These are phyloP conservation scores for Rhinolophus ferrumequinum DNA, from an alignment of 2,113 vertebrate species.

Conservation along the genomic window DNA sequence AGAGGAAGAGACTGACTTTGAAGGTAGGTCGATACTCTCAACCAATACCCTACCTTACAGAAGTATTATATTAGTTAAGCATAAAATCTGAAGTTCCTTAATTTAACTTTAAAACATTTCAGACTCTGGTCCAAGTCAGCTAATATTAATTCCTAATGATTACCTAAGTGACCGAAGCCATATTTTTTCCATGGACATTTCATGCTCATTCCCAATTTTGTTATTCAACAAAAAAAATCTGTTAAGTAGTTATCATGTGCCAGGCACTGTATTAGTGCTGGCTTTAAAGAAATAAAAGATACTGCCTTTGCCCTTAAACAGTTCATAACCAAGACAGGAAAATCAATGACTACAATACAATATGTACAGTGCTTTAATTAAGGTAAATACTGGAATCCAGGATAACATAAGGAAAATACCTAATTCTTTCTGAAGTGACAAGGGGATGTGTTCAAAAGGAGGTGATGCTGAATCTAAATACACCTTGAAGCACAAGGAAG, in stretches of 20 bases:
- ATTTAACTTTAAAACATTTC: constrained; percentile 6
- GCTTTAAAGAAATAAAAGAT: not conserved
- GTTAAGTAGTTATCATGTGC: not conserved
- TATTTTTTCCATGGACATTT: constrained; percentile 16
- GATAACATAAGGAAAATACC: not conserved
- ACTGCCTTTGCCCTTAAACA: not conserved
- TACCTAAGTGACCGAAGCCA: not conserved
- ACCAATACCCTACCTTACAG: not conserved
- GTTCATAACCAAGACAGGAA: not conserved
- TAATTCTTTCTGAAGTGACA: not conserved
- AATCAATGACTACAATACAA: not conserved
- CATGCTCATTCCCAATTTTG: not conserved
- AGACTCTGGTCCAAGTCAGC: not conserved
- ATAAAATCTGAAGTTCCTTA: constrained; percentile 8
- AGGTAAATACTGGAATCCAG: not conserved
- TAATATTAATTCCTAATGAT: constrained; percentile 18
- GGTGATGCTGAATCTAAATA: not conserved
- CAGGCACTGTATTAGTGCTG: not conserved
- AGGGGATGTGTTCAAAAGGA: not conserved
- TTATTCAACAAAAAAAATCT: constrained; percentile 26
- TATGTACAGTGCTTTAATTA: not conserved
- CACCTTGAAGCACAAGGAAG: not conserved
- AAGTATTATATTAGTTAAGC: not conserved
- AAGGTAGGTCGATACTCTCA: not conserved
- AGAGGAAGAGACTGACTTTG: not conserved